Evolutionary conservation across 2,113 vertebrate species (phyloP), one percentile per base, ranked within the genome.

Genomic region (Limnothrissa miodon): DNA sequence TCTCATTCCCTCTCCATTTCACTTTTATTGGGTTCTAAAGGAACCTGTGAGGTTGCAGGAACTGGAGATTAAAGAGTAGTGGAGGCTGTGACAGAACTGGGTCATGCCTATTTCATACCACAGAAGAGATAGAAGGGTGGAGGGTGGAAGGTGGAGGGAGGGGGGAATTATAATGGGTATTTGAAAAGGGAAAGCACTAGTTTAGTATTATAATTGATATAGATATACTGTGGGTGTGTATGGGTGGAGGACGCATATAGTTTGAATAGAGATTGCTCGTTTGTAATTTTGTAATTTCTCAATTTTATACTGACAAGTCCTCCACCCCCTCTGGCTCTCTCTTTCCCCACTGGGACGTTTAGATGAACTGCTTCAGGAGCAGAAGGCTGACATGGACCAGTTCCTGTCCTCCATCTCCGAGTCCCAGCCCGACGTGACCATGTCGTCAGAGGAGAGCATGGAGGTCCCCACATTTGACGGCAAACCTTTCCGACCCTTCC

Each of bases 301-400:
- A 39, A 36, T 25, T 39, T 2, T 25, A 36, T 80, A 33, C 82
- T 82, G 56, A 13, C 2, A 36, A 82, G 29, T 10, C 53, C 21
- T 2, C n/a, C 33, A 33, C n/a, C 33, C n/a, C 45, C 56, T 21
- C 33, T 85, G 15, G 15, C 23, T 80, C 33, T 42, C 13, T 45
- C 33, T 39, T 11, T 39, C 81, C 0, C 74, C 15, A 39, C 0
- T 85, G 62, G 33, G 29, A 74, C 25, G 1, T 7, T n/a, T 89
- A 99, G 98, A 99, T 88, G 97, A 98, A 84, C 93, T 99, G 1
- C 96, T 99, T 84, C 97, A 97, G 89, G 97, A 99, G 86, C 98
- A 99, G 90, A 95, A 93, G n/a, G 95, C 96, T 0, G 97, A 98
- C 91, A 96, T 97, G 96, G 97, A 98, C 90, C 98, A 98, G 91